Conservation (phyloP, 2,888 invertebrate genomes). For the Diaphora mendica region DNA sequence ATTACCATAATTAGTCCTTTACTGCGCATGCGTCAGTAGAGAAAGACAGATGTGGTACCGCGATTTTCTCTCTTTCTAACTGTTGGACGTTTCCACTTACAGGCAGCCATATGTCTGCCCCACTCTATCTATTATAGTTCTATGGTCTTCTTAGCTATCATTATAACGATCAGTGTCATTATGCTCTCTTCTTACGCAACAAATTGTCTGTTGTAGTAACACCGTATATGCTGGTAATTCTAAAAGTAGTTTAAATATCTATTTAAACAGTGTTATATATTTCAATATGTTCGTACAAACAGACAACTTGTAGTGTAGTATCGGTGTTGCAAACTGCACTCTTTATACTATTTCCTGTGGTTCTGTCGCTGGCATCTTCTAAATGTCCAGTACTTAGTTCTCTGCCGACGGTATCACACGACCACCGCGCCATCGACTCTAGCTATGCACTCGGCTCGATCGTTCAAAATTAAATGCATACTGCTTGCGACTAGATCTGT, state of each 20-base stretch:
- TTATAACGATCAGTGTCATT: slow-evolving; percentile 79
- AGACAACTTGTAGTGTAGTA: slow-evolving; percentile 73
- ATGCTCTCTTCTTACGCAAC: slow-evolving; percentile 77
- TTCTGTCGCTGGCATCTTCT: slow-evolving; percentile 84
- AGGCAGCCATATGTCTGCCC: too few species aligned
- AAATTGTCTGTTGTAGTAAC: slow-evolving; percentile 61
- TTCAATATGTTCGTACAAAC: slow-evolving; percentile 21
- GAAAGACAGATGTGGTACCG: too few species aligned
- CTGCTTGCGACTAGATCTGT: slow-evolving; percentile 85
- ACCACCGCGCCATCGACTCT: slow-evolving; percentile 82
- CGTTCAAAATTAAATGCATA: slow-evolving; percentile 84
- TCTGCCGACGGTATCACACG: slow-evolving; percentile 76
- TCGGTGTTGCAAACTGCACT: slow-evolving; percentile 87
- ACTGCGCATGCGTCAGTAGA: too few species aligned
- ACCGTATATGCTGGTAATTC: not conserved
- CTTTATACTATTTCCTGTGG: slow-evolving; percentile 85
- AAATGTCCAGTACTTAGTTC: slow-evolving; percentile 78
- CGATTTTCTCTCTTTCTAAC: too few species aligned
- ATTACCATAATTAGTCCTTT: too few species aligned
- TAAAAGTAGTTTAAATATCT: not conserved
- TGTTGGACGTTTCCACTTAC: too few species aligned
- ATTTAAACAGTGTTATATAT: slow-evolving; percentile 10
- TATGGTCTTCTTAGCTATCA: slow-evolving; percentile 84
- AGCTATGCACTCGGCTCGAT: slow-evolving; percentile 85
- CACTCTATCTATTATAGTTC: too few species aligned